phyloP scores from a whole-genome alignment of 1,140 invertebrate genomes.

The Schmidtea mediterranea region DNA sequence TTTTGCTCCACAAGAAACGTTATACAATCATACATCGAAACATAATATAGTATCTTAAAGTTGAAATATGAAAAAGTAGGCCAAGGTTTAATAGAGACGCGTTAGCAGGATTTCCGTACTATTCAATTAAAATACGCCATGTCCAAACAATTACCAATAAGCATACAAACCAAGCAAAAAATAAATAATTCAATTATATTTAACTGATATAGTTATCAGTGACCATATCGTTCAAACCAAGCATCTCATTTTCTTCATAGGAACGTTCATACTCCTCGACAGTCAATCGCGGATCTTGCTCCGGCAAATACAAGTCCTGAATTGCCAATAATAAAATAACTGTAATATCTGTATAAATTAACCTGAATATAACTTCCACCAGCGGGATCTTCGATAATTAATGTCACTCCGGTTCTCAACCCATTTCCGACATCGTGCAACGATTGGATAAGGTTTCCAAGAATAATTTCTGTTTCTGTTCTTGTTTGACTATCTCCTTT shows the following conservation, averaged over 20 bases:
- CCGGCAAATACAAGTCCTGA: slow-evolving; percentile 44
- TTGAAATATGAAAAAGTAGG: too few relatives aligned
- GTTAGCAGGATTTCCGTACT: too few relatives aligned
- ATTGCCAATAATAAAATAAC: slow-evolving; percentile 11
- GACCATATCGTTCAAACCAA: slow-evolving; percentile 88
- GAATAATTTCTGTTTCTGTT: slow-evolving; percentile 16
- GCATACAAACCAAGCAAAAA: too few relatives aligned
- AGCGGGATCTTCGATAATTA: slow-evolving; percentile 74
- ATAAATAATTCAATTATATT: neutral
- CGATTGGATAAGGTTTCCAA: slow-evolving; percentile 10
- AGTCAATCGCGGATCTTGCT: slow-evolving; percentile 40
- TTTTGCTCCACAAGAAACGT: too few relatives aligned
- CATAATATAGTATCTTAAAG: too few relatives aligned
- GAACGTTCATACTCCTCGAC: slow-evolving; percentile 53
- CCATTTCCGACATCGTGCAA: slow-evolving; percentile 14
- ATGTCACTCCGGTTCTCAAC: slow-evolving; percentile 30
- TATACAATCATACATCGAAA: too few relatives aligned
- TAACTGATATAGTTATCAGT: slow-evolving; percentile 42
- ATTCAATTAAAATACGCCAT: too few relatives aligned
- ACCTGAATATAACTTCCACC: slow-evolving; percentile 86
- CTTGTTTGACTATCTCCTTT: slow-evolving; percentile 35
- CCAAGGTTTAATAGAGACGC: too few relatives aligned
- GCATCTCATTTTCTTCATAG: slow-evolving; percentile 71
- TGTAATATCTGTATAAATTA: too few relatives aligned
- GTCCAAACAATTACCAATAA: too few relatives aligned